phyloP scores from a whole-genome alignment of 2,888 invertebrate genomes.

The Dendrolimus pini region DNA sequence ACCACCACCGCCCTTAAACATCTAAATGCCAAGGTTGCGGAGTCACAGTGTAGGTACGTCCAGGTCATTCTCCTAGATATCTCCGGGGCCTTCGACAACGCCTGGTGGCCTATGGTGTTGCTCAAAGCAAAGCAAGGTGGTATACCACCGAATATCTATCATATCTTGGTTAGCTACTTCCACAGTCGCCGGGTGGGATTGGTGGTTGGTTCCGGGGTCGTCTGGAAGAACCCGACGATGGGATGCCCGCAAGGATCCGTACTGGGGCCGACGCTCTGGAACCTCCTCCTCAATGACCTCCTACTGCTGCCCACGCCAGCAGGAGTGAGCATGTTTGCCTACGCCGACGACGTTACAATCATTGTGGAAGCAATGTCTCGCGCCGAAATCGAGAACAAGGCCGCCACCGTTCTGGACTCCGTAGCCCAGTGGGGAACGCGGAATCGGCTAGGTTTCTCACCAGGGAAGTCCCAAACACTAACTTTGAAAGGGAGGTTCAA shows the following conservation, averaged over 20 bases:
- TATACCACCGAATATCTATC: conserved; percentile 21
- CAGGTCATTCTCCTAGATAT: conserved; percentile 24
- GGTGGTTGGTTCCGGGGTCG: conserved; percentile 9
- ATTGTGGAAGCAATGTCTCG: conserved; percentile 13
- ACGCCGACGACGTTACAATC: conserved; percentile 21
- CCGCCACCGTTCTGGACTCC: conserved; percentile 2
- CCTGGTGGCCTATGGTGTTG: conserved; percentile 34
- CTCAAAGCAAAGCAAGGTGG: conserved; percentile 18
- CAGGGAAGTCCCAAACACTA: conserved; percentile 14
- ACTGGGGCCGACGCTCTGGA: conserved; percentile 22
- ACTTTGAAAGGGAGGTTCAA: conserved; percentile 10
- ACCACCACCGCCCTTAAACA: conserved; percentile 19
- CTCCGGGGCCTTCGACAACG: conserved; percentile 26
- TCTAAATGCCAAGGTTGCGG: background rate
- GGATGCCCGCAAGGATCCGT: conserved; percentile 23
- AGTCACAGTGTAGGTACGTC: conserved; percentile 12
- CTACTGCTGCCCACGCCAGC: conserved; percentile 14
- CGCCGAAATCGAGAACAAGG: conserved; percentile 8
- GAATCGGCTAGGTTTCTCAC: conserved; percentile 17
- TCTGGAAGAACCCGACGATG: conserved; percentile 16
- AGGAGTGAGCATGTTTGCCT: conserved; percentile 13
- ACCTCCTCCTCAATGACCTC: conserved; percentile 20
- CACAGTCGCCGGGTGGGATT: conserved; percentile 12
- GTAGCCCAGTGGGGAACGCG: conserved; percentile 11
- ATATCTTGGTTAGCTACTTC: conserved; percentile 22